Conservation (phyloP, 2,888 invertebrate genomes). For the Drosophila fulvimacula region DNA sequence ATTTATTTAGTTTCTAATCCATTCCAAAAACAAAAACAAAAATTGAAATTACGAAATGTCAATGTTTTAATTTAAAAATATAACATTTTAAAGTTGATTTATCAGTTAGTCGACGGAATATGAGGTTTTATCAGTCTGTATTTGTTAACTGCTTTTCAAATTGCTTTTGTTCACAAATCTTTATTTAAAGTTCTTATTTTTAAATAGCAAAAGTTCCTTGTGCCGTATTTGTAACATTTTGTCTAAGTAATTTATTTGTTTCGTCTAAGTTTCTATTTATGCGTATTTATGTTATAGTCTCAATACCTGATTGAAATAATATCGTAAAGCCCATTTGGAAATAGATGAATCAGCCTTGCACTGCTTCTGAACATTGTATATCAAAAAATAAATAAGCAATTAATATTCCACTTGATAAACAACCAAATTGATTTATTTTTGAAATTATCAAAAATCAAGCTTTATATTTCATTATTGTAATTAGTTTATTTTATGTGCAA, state of each 20-base stretch:
- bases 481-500: conserved; percentile 42
- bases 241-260: conserved; percentile 45
- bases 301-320: conserved; percentile 2
- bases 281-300: not conserved
- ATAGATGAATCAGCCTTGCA: not conserved
- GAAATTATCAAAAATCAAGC: conserved; percentile 39
- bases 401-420: conserved; percentile 19
- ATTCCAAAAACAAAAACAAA: conserved; percentile 54
- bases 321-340: not conserved
- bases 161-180: conserved; percentile 23
- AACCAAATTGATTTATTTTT: conserved; percentile 23
- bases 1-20: conserved; percentile 69
- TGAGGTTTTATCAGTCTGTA: conserved; percentile 53
- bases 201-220: conserved; percentile 59
- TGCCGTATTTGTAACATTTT: conserved; percentile 57
- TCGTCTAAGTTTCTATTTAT: conserved; percentile 14
- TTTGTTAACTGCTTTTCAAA: conserved; percentile 22
- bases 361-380: conserved; percentile 24
- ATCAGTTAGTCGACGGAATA: conserved; percentile 11
- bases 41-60: conserved; percentile 17
- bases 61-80: conserved; percentile 30
- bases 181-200: conserved; percentile 20
- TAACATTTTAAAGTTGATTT: not conserved
- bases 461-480: conserved; percentile 50
- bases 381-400: not conserved